Percentiles rank a stretch among this genome's conserved stretches.
phyloP scores from a whole-genome alignment of 2,113 vertebrate species.

The Rhombomys opimus region DNA sequence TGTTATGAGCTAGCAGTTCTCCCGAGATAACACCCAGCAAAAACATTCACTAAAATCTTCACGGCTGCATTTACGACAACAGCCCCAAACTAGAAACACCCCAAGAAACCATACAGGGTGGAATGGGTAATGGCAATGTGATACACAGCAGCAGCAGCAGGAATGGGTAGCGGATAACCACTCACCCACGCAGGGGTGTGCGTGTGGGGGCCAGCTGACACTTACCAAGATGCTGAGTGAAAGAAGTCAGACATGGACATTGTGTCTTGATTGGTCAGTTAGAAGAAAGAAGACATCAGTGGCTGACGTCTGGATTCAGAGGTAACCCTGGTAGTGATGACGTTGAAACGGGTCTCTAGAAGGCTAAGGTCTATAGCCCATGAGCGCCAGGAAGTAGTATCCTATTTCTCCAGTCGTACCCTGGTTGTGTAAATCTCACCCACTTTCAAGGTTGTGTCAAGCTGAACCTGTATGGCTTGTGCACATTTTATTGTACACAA shows the following conservation, averaged over 20 bases:
- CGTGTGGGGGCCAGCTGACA: neutral
- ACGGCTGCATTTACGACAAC: neutral
- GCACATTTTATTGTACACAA: neutral
- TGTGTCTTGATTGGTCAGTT: neutral
- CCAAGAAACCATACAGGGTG: neutral
- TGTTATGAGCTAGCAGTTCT: neutral
- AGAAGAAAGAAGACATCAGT: neutral
- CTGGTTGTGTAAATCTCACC: neutral
- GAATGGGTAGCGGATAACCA: neutral
- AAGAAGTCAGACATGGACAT: neutral
- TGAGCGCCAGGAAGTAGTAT: neutral
- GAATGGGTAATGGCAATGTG: neutral
- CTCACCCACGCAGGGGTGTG: neutral
- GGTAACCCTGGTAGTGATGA: neutral
- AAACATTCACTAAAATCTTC: neutral
- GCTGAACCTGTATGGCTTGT: neutral
- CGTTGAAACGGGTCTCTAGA: neutral
- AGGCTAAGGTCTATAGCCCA: neutral
- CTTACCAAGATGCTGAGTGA: neutral
- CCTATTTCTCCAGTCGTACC: neutral
- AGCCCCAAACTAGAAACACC: neutral
- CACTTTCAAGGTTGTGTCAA: neutral
- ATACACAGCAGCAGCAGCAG: neutral
- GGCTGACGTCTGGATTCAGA: neutral
- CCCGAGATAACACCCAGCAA: neutral